Evolutionary conservation across 1,140 invertebrate genomes (phyloP).

Genomic region (Drosophila subobscura): DNA sequence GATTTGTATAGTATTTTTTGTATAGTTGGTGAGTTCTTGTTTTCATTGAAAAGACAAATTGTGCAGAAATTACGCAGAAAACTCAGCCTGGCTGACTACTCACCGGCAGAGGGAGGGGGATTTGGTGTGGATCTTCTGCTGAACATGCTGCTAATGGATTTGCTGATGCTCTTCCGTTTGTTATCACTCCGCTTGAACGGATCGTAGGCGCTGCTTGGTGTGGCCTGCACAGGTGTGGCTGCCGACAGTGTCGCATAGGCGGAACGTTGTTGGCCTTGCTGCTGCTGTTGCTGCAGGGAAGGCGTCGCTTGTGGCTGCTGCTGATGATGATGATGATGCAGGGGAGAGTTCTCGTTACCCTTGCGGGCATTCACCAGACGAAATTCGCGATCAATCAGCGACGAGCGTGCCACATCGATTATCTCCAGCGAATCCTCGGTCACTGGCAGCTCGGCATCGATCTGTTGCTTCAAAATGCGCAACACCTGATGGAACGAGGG

Average conservation of each 20-base stretch:
- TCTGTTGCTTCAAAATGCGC: constrained; percentile 92
- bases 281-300: constrained; percentile 40
- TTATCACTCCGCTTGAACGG: constrained; percentile 86
- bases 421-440: constrained; percentile 88
- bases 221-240: constrained; percentile 76
- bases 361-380: constrained; percentile 88
- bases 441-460: constrained; percentile 91
- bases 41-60: constrained; percentile 42
- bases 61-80: constrained; percentile 39
- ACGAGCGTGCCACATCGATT: constrained; percentile 89
- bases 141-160: constrained; percentile 89
- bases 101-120: constrained; percentile 27
- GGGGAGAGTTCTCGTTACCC: constrained; percentile 85
- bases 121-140: constrained; percentile 83
- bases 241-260: constrained; percentile 75
- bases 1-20: constrained; percentile 33
- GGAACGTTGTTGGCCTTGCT: constrained; percentile 56
- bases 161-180: constrained; percentile 89
- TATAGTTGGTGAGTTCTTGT: constrained; percentile 28
- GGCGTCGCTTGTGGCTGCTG: constrained; percentile 38
- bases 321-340: constrained; percentile 57
- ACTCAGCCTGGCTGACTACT: constrained; percentile 19
- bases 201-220: constrained; percentile 83
- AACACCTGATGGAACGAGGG: constrained; percentile 95
- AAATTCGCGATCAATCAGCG: constrained; percentile 90